Base-by-base conservation (phyloP, 2,888 invertebrate genomes). In the Bellardia bayeri region DNA sequence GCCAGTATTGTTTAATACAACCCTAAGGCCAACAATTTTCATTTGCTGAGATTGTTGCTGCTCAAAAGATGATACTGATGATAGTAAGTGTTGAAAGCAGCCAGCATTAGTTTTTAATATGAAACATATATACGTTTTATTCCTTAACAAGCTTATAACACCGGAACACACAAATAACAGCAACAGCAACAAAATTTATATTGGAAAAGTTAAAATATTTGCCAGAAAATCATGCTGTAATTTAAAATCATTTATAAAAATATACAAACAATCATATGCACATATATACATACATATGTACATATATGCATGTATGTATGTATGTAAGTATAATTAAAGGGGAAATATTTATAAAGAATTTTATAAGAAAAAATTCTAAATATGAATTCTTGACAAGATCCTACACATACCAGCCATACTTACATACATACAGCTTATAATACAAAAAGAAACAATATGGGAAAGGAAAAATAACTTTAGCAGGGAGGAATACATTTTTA, bases 191-290 rank as follows among this genome's bases (percentile, higher is more conserved):
- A n/a, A 30, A n/a, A 72, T 23, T 51, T 45, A n/a, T 63, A 58
- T 64, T 61, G 61, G 51, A 82, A 85, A 85, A 87, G 82, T 79
- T 80, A 14, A 85, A 87, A 82, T 85, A 87, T 87, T 87, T 85
- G 85, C 87, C 79, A 74, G 78, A 82, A 87, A 87, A 87, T 85
- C 75, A 71, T 71, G 56, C 45, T 69, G 69, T 61, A 87, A 87
- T 85, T 85, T 87, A 79, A 85, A 87, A 82, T 85, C 72, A 63
- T 82, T 81, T 87, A 79, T 58, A 81, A 68, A 79, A 56, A 79
- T 72, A 78, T 63, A 64, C 76, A 51, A 61, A 49, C 68, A 33
- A 45, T 58, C 56, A 45, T 56, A 30, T 30, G 11, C 37, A 37
- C 23, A 23, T n/a, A n/a, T n/a, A n/a, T 23, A 23, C 23, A 23